These are phyloP conservation scores for Cheilosia pagana DNA, from an alignment of 2,888 invertebrate species.

Conservation along the genomic window DNA sequence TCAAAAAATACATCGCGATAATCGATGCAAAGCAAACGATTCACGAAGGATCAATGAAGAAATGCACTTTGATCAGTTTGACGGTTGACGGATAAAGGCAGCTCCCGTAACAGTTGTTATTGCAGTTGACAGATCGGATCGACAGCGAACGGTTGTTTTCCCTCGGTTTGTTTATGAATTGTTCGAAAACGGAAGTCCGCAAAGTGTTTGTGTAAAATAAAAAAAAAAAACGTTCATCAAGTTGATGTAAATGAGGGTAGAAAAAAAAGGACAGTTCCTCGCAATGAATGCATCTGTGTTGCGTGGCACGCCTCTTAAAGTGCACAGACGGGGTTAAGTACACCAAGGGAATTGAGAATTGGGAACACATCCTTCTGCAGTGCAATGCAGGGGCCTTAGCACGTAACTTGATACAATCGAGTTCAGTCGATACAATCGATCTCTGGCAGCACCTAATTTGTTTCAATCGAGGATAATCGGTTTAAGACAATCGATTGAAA, in stretches of 20 bases:
- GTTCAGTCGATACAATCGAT: no score
- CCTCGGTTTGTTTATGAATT: background rate
- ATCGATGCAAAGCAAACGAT: slow-evolving; percentile 18
- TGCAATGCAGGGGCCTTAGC: no score
- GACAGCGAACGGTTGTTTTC: slow-evolving; percentile 11
- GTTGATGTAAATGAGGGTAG: background rate
- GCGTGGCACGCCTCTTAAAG: slow-evolving; percentile 31
- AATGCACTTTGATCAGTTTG: slow-evolving; percentile 72
- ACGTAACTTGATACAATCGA: no score
- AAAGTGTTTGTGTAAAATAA: background rate
- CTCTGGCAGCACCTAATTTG: no score
- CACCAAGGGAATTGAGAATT: slow-evolving; percentile 44
- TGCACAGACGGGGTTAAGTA: slow-evolving; percentile 65
- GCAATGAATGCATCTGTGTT: slow-evolving; percentile 52
- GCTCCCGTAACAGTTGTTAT: slow-evolving; percentile 20
- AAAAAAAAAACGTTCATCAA: slow-evolving; percentile 5
- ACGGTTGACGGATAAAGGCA: slow-evolving; percentile 38
- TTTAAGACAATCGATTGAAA: no score
- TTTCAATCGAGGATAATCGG: no score
- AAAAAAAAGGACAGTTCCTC: slow-evolving; percentile 24
- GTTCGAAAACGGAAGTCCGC: slow-evolving; percentile 13
- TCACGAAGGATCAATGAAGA: slow-evolving; percentile 28
- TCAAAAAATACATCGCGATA: background rate
- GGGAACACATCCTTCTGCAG: slow-evolving; percentile 54
- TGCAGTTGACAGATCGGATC: slow-evolving; percentile 32